A percentile compares a stretch with the other conserved stretches of the same genome.
phyloP scores from a whole-genome alignment of 2,797 vertebrate species.

The Lophotriccus pileatus region DNA sequence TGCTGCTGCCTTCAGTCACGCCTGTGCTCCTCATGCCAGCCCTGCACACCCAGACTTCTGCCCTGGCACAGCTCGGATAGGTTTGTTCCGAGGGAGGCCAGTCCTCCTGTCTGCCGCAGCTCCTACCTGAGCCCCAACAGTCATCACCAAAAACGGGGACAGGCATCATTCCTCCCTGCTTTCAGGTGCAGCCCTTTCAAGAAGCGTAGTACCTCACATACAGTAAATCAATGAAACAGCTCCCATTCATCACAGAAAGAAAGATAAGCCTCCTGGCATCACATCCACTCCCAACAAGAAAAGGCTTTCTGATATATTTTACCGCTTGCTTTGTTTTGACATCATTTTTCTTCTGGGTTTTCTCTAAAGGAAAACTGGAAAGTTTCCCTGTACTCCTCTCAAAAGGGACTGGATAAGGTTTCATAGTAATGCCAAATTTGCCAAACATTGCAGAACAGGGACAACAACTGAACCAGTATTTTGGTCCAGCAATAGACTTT shows the following conservation, averaged over 20 bases:
- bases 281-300: neutral
- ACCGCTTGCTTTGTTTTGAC: neutral
- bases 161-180: neutral
- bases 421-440: neutral
- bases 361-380: neutral
- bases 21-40: fast-evolving
- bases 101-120: fast-evolving
- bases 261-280: neutral
- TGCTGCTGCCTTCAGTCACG: neutral
- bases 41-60: neutral
- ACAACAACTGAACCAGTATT: neutral
- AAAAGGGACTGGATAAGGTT: neutral
- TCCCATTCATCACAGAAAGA: neutral
- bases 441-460: neutral
- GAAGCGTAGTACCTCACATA: neutral
- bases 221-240: neutral
- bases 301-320: neutral
- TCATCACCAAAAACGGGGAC: neutral
- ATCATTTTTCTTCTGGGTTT: neutral
- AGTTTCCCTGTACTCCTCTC: neutral
- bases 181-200: neutral
- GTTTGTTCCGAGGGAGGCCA: neutral
- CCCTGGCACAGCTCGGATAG: fast-evolving
- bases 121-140: neutral
- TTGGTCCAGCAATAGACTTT: neutral